Base-by-base conservation (phyloP, 2,797 vertebrate genomes). In the Mus spretus region DNA sequence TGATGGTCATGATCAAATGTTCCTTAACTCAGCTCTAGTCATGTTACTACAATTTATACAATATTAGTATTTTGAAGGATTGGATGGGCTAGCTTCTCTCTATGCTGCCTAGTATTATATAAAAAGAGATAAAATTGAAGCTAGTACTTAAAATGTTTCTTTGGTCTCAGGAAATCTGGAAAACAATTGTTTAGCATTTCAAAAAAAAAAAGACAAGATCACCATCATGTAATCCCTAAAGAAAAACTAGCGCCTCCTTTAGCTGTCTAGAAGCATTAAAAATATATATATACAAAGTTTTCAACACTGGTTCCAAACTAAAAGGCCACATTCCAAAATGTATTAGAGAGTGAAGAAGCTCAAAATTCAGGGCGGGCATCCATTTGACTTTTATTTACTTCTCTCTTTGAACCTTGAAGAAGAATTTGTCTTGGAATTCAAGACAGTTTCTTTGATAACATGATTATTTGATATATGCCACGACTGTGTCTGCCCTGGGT, bases 401-500 rank as follows among this genome's bases (percentile, higher is more conserved):
- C 74, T 92, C 59, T 88, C 94, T 96, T 94, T 96, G 88, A 93
- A 92, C 34, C 88, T 95, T 19, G 50, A n/a, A 67, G 77, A 78
- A 75, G 15, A 77, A 44, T 83, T 82, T 84, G 92, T 89, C 85
- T 89, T 91, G 78, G 92, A 87, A 95, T 95, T 83, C 44, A 79
- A 87, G 85, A 79, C 78, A 77, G 67, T 83, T 85, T 44, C 93
- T 91, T 85, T 28, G 87, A 94, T 90, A 95, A 82, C 47, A 70
- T 85, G 44, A 95, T 95, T 85, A 92, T 83, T 93, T 95, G 31
- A 96, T 86, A 82, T 74, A 31, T 3, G 28, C 44, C 7, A 91
- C 47, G 15, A 77, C 53, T 0, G 0, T 67, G 44, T 82, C 88
- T 95, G 50, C 10, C 75, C 78, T 57, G 70, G 80, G 63, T 92